phyloP scores from a whole-genome alignment of 2,113 vertebrate species.

The Cochlearius cochlearius region DNA sequence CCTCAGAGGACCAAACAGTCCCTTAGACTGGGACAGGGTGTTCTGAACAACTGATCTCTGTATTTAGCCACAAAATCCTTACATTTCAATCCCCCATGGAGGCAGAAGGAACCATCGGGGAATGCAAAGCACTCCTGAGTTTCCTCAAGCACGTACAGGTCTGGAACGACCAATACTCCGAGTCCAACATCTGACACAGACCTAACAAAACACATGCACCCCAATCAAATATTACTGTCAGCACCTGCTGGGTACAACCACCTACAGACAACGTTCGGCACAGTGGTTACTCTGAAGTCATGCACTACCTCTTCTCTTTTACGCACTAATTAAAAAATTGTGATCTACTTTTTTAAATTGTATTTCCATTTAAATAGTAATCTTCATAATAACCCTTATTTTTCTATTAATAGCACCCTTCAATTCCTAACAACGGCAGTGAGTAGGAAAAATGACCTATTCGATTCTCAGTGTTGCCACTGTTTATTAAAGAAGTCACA shows the following conservation, averaged over 20 bases:
- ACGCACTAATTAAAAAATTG: background rate
- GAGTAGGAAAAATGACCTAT: background rate
- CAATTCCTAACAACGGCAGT: background rate
- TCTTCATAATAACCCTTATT: background rate
- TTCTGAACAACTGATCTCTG: accelerated
- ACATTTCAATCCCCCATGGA: background rate
- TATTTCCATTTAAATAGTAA: background rate
- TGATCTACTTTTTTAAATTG: background rate
- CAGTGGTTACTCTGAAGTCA: background rate
- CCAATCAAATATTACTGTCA: background rate
- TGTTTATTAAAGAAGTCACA: background rate
- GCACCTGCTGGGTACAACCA: background rate
- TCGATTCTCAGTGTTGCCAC: background rate
- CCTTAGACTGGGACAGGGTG: background rate
- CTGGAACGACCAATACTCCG: accelerated
- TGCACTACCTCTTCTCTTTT: background rate
- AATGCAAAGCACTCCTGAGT: background rate
- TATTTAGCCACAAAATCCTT: background rate
- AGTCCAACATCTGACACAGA: background rate
- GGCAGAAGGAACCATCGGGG: background rate
- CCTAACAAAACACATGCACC: background rate
- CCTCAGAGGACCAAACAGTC: background rate
- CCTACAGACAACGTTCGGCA: background rate
- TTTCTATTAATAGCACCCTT: background rate
- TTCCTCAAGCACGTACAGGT: background rate